Base-by-base conservation (phyloP, 1,140 invertebrate genomes). In the Drosophila mojavensis region DNA sequence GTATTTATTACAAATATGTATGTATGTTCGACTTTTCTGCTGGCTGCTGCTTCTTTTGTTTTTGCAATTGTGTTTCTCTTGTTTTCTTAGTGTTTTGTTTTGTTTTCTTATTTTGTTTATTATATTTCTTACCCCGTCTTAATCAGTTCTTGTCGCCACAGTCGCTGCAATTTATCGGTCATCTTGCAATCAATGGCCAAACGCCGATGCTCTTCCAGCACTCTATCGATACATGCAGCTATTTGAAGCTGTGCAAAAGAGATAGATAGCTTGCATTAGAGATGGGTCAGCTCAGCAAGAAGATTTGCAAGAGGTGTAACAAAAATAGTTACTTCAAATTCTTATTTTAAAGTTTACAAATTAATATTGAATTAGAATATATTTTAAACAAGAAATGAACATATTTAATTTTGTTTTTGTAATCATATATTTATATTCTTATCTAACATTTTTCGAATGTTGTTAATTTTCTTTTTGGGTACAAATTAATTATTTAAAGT, bases 41-140 rank as follows among this genome's bases (percentile, higher is more conserved):
- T 63, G 36, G 51, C 47, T 60, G 54, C 50, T 62, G 33, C 68
- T 33, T 43, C 48, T 71, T 61, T 71, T 81, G 75, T 86, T 76
- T 43, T 79, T 71, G 77, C 66, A 80, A 81, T 86, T 82, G 71
- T 67, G 50, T 60, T 56, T 79, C 72, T 41, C 50, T 64, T 59
- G 11, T 53, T 54, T 50, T 43, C 39, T 64, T 63, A 39, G 17
- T 39, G 45, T 51, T 67, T 67, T 39, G 45, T 51, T 67, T 67
- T 67, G 50, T 60, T 56, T 79, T 75, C 45, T 61, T 59, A 13
- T 45, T 53, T 50, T 41, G 15, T 63, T 59, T 30, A 20, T 39
- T 20, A 41, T 59, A 13, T 26, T 13, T 33, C 7, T n/a, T 17
- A 30, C 24, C 26, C 39, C 36, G 61, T 13, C 56, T 45, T 63